A percentile compares a stretch with the other conserved stretches of the same genome.
Evolutionary conservation across 2,113 vertebrate species (phyloP).

Genomic region (Scolopax mira): DNA sequence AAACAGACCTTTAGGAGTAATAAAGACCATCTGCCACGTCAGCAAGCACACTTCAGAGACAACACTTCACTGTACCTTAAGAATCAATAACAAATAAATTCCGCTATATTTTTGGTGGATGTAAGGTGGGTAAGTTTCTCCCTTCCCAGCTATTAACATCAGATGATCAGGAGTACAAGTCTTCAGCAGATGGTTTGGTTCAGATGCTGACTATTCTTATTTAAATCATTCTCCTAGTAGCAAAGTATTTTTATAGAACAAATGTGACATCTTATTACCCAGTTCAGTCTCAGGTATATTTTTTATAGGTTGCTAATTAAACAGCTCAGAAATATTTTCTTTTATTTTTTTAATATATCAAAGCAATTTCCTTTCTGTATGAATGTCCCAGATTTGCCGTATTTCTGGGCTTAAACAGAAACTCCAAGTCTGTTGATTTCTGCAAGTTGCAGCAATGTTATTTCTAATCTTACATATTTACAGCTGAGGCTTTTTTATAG

Average conservation of each 20-base stretch:
- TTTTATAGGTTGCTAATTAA: slow-evolving; percentile 69
- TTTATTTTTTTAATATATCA: neutral
- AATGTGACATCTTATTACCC: slow-evolving; percentile 57
- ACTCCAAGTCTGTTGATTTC: slow-evolving; percentile 47
- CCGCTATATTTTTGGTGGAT: neutral
- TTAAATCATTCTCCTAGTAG: slow-evolving; percentile 50
- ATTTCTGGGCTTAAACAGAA: slow-evolving; percentile 52
- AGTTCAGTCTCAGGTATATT: slow-evolving; percentile 43
- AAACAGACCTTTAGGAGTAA: slow-evolving; percentile 69
- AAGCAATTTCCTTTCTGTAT: slow-evolving; percentile 36
- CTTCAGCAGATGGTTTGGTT: slow-evolving; percentile 30
- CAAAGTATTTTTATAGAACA: slow-evolving; percentile 60
- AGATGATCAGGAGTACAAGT: slow-evolving; percentile 24
- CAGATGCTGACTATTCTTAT: slow-evolving; percentile 53
- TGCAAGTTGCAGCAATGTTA: slow-evolving; percentile 31
- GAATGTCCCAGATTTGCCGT: slow-evolving; percentile 45
- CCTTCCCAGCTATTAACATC: slow-evolving; percentile 36
- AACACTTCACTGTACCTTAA: slow-evolving; percentile 25
- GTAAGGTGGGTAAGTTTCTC: slow-evolving; percentile 28
- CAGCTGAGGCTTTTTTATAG: slow-evolving; percentile 22
- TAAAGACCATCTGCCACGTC: slow-evolving; percentile 71
- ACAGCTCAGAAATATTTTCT: slow-evolving; percentile 51
- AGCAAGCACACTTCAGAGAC: slow-evolving; percentile 33
- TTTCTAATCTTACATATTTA: slow-evolving; percentile 48
- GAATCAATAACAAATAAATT: slow-evolving; percentile 68